Evolutionary conservation across 2,888 invertebrate genomes (phyloP), one percentile per base, ranked within the genome.

Genomic region (Anaspis maculata): DNA sequence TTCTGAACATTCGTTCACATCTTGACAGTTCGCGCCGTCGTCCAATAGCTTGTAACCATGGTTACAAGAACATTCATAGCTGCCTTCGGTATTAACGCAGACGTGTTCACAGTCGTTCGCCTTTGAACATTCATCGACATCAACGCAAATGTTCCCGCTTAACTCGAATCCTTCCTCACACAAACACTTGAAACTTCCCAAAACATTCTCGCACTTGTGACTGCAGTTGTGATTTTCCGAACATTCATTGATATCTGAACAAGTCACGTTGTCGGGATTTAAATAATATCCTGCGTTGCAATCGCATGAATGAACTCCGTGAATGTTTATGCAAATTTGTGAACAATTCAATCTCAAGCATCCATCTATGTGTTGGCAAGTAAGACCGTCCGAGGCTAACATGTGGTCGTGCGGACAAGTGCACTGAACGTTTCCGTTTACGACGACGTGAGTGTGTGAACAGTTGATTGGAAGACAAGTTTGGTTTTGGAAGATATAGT

Each of bases 251-350:
- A 64, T 50, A 37, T 62, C 60, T 13, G 59, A 54, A 42, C 73
- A 73, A 48, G 61, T 65, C 24, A 32, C 28, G 30, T 36, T 51
- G 32, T 44, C 13, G 11, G 25, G 9, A 24, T 39, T 34, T n/a
- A 43, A 36, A 42, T 70, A 64, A 19, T 25, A 54, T 3, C 46
- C 48, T 12, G 40, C 40, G 3, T 48, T 51, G 35, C 64, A 64
- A 1, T 45, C 43, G 52, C 83, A 83, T 30, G 62, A 60, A 30
- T 62, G 72, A 1, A 66, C 62, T 1, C 71, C 72, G 9, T 66
- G 61, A 0, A 56, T 54, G 41, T 73, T 74, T 30, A 58, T 42
- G 35, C 76, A 74, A n/a, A 54, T 52, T 37, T 70, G 68, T 2
- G 69, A 68, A 51, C 76, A 77, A 41, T 74, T 73, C 23, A 61